phyloP scores from a whole-genome alignment of 2,113 vertebrate species.

The Antechinus flavipes region DNA sequence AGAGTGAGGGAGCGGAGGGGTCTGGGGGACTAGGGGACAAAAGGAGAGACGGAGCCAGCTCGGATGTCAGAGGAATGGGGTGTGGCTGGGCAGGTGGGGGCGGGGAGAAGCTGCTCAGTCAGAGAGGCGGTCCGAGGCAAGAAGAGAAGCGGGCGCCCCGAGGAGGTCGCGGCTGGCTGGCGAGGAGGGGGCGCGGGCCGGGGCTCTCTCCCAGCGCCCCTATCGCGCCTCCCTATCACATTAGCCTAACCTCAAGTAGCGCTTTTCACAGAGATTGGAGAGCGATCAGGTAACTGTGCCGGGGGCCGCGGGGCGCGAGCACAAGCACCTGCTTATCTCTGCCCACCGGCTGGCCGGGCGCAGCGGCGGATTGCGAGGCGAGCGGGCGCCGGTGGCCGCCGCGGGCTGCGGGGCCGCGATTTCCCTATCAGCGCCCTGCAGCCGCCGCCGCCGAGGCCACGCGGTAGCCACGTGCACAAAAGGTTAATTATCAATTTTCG shows the following conservation, averaged over 20 bases:
- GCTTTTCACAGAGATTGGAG: slow-evolving; percentile 88
- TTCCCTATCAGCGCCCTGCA: slow-evolving; percentile 91
- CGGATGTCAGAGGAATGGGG: no score
- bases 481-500: slow-evolving; percentile 92
- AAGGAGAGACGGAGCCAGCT: neutral
- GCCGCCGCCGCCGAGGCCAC: slow-evolving; percentile 87
- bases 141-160: slow-evolving; percentile 51
- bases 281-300: slow-evolving; percentile 75
- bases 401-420: slow-evolving; percentile 86
- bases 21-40: neutral
- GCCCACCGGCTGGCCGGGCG: slow-evolving; percentile 84
- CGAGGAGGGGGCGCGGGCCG: slow-evolving; percentile 72
- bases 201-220: slow-evolving; percentile 57
- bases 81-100: no score
- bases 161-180: slow-evolving; percentile 74
- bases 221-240: slow-evolving; percentile 80
- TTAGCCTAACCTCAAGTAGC: slow-evolving; percentile 86
- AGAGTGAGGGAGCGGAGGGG: neutral
- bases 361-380: slow-evolving; percentile 82
- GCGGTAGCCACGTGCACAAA: slow-evolving; percentile 87
- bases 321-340: slow-evolving; percentile 89
- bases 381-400: slow-evolving; percentile 71
- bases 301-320: slow-evolving; percentile 76
- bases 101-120: no score
- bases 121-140: no score